phyloP scores from a whole-genome alignment of 2,797 vertebrate genomes.

The Sebastes kiyomatsui region DNA sequence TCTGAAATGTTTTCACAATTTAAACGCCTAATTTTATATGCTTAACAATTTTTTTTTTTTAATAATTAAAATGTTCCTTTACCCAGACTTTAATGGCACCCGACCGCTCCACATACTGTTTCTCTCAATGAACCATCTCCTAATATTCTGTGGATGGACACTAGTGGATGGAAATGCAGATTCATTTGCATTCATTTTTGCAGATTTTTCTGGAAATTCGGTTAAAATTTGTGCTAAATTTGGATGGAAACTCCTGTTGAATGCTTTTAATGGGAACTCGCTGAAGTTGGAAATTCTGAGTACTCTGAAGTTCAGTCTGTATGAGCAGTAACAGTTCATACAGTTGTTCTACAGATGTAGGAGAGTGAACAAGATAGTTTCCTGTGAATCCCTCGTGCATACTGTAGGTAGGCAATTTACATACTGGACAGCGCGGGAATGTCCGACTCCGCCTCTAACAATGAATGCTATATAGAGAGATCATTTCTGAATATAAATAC shows the following conservation, averaged over 20 bases:
- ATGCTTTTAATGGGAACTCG: background rate
- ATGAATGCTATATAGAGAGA: background rate
- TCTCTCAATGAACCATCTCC: background rate
- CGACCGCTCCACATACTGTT: background rate
- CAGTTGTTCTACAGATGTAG: background rate
- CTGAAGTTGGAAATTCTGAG: background rate
- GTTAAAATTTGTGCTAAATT: background rate
- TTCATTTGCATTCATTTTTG: background rate
- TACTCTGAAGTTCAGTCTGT: background rate
- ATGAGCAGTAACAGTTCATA: background rate
- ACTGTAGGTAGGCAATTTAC: background rate
- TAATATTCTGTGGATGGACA: background rate
- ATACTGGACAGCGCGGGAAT: background rate
- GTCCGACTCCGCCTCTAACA: background rate
- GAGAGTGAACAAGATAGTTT: background rate
- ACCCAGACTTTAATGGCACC: background rate
- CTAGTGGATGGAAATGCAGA: background rate
- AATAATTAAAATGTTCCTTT: no score
- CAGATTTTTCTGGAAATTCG: background rate
- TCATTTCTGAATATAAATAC: background rate
- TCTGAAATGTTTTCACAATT: no score
- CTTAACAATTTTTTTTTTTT: no score
- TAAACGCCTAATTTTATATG: no score
- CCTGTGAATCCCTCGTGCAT: background rate
- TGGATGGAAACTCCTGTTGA: background rate